Percentiles rank a stretch among this genome's conserved stretches.
These are phyloP conservation scores for Ondatra zibethicus DNA, from an alignment of 2,113 vertebrate species.

Conservation along the genomic window DNA sequence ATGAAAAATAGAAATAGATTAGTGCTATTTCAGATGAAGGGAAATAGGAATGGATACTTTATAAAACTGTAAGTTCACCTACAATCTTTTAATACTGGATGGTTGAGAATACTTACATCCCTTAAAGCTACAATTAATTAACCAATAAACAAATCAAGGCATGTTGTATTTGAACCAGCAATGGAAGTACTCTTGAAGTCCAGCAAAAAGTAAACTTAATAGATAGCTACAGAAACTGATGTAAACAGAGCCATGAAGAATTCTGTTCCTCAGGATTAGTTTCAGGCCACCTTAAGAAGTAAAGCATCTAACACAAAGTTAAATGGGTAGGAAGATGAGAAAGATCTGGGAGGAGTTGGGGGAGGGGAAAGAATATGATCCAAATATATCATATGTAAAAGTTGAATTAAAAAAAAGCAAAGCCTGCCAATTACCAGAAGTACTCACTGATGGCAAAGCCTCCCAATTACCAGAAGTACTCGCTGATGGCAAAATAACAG, in stretches of 20 bases:
- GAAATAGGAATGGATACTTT: neutral
- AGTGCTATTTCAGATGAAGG: neutral
- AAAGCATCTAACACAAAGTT: neutral
- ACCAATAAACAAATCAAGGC: neutral
- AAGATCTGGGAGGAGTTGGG: neutral
- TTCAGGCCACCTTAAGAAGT: neutral
- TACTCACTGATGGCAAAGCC: neutral
- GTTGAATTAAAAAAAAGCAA: neutral
- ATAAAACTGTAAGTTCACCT: neutral
- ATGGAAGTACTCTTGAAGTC: neutral
- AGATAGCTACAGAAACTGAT: neutral
- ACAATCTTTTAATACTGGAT: slow-evolving; percentile 15
- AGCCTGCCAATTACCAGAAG: neutral
- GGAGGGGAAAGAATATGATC: neutral
- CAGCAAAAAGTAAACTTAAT: neutral
- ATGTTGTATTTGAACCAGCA: neutral
- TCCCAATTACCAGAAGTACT: neutral
- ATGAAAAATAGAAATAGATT: neutral
- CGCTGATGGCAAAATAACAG: neutral
- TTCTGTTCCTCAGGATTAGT: neutral
- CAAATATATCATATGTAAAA: neutral
- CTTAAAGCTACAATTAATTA: slow-evolving; percentile 25
- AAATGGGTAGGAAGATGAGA: neutral
- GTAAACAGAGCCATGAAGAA: neutral
- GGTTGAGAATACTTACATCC: slow-evolving; percentile 5